phyloP scores from a whole-genome alignment of 2,888 invertebrate species.

The Drosophila helvetica region DNA sequence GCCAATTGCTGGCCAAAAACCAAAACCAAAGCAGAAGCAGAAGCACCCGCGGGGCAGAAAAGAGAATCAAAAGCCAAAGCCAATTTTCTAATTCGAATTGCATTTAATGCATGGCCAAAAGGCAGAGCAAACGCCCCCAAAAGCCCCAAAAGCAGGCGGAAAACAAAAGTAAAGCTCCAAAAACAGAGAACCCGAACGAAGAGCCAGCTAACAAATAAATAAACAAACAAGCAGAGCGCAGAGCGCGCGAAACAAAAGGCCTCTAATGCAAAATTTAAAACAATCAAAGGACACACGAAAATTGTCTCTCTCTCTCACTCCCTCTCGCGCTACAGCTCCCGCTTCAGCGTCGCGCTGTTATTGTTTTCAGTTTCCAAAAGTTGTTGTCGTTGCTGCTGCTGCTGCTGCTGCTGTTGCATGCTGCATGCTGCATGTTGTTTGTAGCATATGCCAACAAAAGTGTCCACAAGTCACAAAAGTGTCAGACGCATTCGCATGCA shows the following conservation, averaged over 20 bases:
- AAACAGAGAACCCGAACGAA: not conserved
- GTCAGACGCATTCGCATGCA: constrained; percentile 9
- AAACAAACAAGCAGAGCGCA: not conserved
- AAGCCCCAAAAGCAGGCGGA: not conserved
- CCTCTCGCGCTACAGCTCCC: not conserved
- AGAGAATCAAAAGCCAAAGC: constrained; percentile 18
- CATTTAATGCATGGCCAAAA: constrained; percentile 40
- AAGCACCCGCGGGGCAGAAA: not conserved
- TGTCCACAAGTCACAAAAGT: constrained; percentile 44
- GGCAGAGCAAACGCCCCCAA: constrained; percentile 4
- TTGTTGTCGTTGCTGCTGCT: constrained; percentile 8
- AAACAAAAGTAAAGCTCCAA: too few relatives aligned
- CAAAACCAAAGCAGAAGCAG: not conserved
- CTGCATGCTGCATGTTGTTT: not conserved
- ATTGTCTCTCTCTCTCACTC: not conserved
- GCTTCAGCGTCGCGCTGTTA: constrained; percentile 4
- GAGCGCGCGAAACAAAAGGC: constrained; percentile 23
- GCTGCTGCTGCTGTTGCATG: not conserved
- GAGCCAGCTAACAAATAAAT: constrained; percentile 11
- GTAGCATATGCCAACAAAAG: constrained; percentile 26
- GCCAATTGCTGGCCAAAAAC: constrained; percentile 9
- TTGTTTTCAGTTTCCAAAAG: constrained; percentile 21
- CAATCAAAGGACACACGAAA: constrained; percentile 37
- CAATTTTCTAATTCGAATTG: constrained; percentile 37
- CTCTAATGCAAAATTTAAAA: constrained; percentile 50